Percentiles rank a stretch among this genome's conserved stretches.
phyloP scores from a whole-genome alignment of 2,113 vertebrate genomes.

The Chionis minor region DNA sequence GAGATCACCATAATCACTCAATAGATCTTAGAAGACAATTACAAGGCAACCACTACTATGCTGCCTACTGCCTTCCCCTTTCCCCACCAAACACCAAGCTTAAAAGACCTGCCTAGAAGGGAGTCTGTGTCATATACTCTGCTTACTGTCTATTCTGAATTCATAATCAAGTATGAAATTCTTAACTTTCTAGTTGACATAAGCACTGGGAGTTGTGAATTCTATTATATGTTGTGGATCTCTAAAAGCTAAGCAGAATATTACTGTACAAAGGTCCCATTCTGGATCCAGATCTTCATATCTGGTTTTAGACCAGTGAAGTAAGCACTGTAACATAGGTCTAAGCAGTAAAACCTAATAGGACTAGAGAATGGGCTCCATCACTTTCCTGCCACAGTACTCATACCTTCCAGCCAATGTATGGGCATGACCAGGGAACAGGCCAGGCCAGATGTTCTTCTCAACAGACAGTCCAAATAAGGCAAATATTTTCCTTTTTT shows the following conservation, averaged over 20 bases:
- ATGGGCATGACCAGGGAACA: not conserved
- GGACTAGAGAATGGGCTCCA: not conserved
- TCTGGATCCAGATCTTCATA: not conserved
- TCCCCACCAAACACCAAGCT: not conserved
- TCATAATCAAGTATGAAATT: not conserved
- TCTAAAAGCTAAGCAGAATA: not conserved
- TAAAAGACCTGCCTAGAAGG: not conserved
- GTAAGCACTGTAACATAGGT: not conserved
- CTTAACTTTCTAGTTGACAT: not conserved
- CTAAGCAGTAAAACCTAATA: not conserved
- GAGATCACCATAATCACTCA: not conserved
- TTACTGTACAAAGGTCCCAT: not conserved
- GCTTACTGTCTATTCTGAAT: not conserved
- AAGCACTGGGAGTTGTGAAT: not conserved
- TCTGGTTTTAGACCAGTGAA: not conserved
- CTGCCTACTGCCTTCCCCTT: not conserved
- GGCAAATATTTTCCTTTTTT: too few species aligned
- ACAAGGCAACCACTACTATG: not conserved
- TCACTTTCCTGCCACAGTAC: not conserved
- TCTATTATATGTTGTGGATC: not conserved
- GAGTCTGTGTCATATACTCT: not conserved
- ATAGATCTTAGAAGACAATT: not conserved
- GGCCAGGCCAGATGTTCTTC: not conserved
- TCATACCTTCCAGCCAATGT: not conserved
- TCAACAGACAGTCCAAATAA: not conserved